These are phyloP conservation scores for Ptiloglossa arizonensis DNA, from an alignment of 1,140 invertebrate genomes.

Conservation along the genomic window DNA sequence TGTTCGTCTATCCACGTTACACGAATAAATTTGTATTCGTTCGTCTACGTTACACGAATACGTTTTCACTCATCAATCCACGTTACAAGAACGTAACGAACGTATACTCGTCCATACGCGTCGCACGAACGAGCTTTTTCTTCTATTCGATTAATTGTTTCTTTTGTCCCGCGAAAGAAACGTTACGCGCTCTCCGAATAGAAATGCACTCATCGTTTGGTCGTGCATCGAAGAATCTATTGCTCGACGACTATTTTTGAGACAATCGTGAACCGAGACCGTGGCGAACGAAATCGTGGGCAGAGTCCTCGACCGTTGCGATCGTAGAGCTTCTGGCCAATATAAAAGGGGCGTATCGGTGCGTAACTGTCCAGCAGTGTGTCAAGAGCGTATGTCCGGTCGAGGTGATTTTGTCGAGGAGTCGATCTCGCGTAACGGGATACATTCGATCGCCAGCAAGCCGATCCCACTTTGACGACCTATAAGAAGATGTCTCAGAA, in stretches of 20 bases:
- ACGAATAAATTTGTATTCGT: no score
- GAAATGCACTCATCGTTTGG: not conserved
- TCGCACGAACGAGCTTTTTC: no score
- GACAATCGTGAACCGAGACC: not conserved
- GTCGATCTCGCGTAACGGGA: slow-evolving; percentile 63
- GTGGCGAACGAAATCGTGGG: slow-evolving; percentile 10
- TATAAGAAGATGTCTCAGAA: slow-evolving; percentile 78
- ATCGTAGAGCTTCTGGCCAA: slow-evolving; percentile 38
- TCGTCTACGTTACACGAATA: no score
- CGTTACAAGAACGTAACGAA: no score
- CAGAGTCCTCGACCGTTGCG: slow-evolving; percentile 8
- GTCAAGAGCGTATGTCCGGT: slow-evolving; percentile 58
- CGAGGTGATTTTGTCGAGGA: slow-evolving; percentile 41
- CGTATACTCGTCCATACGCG: no score
- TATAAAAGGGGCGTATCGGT: slow-evolving; percentile 74
- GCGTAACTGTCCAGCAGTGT: slow-evolving; percentile 68
- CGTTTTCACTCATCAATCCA: no score
- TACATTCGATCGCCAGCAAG: slow-evolving; percentile 43
- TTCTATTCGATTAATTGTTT: no score
- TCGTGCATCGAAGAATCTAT: not conserved
- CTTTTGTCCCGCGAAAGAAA: no score
- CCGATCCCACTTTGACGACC: slow-evolving; percentile 46
- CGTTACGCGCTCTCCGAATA: no score
- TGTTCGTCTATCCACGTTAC: no score
- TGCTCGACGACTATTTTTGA: slow-evolving; percentile 4